Conservation (phyloP, 1,140 invertebrate species). For the Geopemphigus sp. region DNA sequence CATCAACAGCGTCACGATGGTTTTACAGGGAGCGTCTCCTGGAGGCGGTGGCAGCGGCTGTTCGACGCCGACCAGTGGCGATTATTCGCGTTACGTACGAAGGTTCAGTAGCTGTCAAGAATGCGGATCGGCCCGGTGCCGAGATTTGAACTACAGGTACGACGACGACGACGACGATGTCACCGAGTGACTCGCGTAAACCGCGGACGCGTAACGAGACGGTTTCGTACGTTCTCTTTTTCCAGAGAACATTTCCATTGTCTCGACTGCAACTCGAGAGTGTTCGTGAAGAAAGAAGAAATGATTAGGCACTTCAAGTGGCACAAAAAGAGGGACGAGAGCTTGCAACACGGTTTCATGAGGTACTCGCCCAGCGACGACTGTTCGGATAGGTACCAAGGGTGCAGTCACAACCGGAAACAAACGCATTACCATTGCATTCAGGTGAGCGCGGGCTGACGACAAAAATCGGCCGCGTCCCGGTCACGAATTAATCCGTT, state of each 20-base stretch:
- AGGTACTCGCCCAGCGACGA: conserved; percentile 89
- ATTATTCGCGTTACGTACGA: conserved; percentile 80
- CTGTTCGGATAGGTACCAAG: conserved; percentile 74
- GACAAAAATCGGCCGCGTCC: no score
- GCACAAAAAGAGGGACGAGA: conserved; percentile 98
- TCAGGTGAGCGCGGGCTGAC: no score
- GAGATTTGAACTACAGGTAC: conserved; percentile 72
- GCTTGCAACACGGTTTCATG: conserved; percentile 94
- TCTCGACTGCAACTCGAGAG: conserved; percentile 80
- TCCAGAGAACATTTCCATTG: conserved; percentile 93
- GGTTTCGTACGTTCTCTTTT: no score
- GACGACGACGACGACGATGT: no score
- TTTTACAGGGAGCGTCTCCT: conserved; percentile 3
- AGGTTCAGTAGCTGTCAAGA: conserved; percentile 72
- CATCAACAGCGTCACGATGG: conserved; percentile 36
- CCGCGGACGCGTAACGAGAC: no score
- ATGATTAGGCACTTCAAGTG: conserved; percentile 99
- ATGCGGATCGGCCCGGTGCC: conserved; percentile 76
- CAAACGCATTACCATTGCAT: conserved; percentile 99
- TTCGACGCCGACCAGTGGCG: conserved; percentile 53
- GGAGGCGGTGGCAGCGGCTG: background rate
- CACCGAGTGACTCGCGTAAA: no score
- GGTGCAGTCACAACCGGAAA: conserved; percentile 91
- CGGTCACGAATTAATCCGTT: no score
- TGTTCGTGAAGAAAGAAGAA: conserved; percentile 97